Evolutionary conservation across 2,113 vertebrate genomes (phyloP), one percentile per base, ranked within the genome.

Genomic region (Petaurus breviceps): DNA sequence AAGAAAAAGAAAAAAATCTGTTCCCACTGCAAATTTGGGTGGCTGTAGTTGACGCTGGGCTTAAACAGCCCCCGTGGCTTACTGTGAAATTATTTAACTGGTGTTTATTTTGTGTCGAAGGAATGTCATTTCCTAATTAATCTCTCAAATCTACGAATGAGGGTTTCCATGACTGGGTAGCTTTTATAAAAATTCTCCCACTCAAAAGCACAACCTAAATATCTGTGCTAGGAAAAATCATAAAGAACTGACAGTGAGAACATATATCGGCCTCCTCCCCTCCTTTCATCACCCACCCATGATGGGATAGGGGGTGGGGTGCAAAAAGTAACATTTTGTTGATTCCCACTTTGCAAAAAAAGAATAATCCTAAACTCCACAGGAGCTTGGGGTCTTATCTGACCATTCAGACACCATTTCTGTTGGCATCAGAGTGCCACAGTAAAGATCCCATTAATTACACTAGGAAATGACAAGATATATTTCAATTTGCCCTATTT

Each of bases 11-110:
- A 84, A 84, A 84, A 84, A 84, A n/a, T 49, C 47, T 49, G 57
- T 0, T 95, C 97, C 97, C 54, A 97, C 98, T 96, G 98, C 97
- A 97, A 97, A 97, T 98, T 97, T 98, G 98, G 97, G 95, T 97
- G 97, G 97, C 98, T 98, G 98, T 90, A 51, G 95, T 97, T 98
- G 98, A 99, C 97, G 98, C 97, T 96, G 95, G n/a, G 54, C 97
- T 98, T 97, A 95, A 98, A 98, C 97, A 97, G 98, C 97, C 98
- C 98, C 98, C 51, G 37, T 96, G 98, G 98, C 98, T 98, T 98
- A 93, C 97, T 98, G 98, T 97, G 98, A 98, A 98, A 98, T 98
- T 98, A 98, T 98, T 98, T 98, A 98, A 99, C 98, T 98, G 98
- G 98, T 98, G 97, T 99, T 98, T 98, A 98, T 98, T 98, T 96